Base-by-base conservation (phyloP, 1,140 invertebrate species). In the Heliconius nattereri region DNA sequence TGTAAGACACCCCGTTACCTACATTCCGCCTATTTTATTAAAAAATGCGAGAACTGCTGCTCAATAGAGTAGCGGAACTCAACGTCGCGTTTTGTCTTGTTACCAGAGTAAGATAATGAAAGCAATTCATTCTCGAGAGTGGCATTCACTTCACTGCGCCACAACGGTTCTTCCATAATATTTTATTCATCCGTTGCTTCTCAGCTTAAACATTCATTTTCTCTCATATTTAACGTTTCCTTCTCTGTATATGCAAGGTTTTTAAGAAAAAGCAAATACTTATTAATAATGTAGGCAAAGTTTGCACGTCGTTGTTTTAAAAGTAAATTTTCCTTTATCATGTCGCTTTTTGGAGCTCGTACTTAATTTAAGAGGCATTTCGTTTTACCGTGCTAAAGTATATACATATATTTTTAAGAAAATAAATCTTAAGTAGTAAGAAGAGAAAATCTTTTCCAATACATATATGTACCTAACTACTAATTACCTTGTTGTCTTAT, bases 201-300 rank as follows among this genome's bases (percentile, higher is more conserved):
- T 66, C 13, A 66, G 23, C 60, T 66, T 66, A 29, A 26, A 66
- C 6, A 26, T 13, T 2, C 23, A 66, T 29, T 66, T 29, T 66
- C 13, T 16, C 26, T 26, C 60, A 29, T 29, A 60, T 66, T 16
- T 66, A 66, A 26, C 60, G 26, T 66, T 29, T 29, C 60, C 60
- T 66, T 26, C 13, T 66, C 26, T n/a, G 60, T 66, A 2, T 66
- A 29, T 66, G 60, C 60, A 66, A 29, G 60, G 3, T 26, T 66
- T 66, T 29, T 66, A 66, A 66, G 60, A 66, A 66, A 66, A 66
- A 66, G 60, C 26, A 66, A 66, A 66, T 29, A 66, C 23, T 66
- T 66, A 66, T 66, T 66, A 66, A 66, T 66, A 66, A 66, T 29
- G 60, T 29, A 29, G 9, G 26, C 26, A 29, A 66, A 66, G 60